Evolutionary conservation across 2,888 invertebrate genomes (phyloP).

Genomic region (Ametastegia equiseti): DNA sequence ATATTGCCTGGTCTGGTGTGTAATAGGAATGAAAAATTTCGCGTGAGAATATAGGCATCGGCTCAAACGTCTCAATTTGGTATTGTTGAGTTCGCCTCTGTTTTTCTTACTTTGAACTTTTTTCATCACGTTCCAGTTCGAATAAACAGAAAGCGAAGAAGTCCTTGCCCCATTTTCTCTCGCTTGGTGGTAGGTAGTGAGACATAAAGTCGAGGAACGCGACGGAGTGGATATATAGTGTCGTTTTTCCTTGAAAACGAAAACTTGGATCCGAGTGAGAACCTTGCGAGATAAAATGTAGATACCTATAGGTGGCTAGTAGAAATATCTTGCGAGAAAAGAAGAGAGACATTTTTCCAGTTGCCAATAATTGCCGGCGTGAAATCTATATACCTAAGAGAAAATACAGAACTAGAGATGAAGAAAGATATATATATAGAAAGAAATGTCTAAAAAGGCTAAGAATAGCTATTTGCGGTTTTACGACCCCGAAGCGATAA

Average conservation of each 20-base stretch:
- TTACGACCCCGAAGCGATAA: constrained; percentile 17
- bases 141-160: constrained; percentile 21
- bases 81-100: neutral
- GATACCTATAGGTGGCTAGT: neutral
- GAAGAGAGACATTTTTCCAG: too few relatives aligned
- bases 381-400: neutral
- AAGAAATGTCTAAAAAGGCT: neutral
- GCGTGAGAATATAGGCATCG: neutral
- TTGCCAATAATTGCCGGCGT: neutral
- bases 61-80: neutral
- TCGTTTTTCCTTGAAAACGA: neutral
- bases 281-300: neutral
- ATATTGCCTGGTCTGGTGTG: too few relatives aligned
- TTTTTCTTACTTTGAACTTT: constrained; percentile 8
- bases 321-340: neutral
- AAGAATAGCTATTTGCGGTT: constrained; percentile 19
- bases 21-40: neutral
- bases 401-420: neutral
- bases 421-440: neutral
- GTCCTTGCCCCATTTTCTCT: constrained; percentile 32
- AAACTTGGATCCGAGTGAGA: neutral
- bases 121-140: constrained; percentile 1
- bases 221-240: constrained; percentile 8
- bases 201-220: constrained; percentile 20
- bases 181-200: constrained; percentile 4